Evolutionary conservation across 2,797 vertebrate species (phyloP), one percentile per base, ranked within the genome.

Genomic region (Manis pentadactyla): DNA sequence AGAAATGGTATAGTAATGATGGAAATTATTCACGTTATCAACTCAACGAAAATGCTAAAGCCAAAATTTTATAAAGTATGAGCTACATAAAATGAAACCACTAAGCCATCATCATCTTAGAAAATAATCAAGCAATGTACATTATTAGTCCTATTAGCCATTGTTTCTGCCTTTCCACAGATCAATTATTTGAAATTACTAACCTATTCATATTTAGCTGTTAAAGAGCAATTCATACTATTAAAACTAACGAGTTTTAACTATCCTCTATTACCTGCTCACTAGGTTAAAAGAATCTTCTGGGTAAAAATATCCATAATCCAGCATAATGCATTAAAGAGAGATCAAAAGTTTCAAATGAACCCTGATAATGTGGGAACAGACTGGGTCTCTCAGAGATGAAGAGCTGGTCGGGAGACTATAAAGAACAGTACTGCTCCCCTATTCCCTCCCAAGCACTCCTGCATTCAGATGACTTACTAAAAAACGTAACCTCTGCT

Each of bases 1-100:
- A 75, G 21, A 74, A 91, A 53, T 18, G 27, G 59, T 61, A 90
- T 7, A 79, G 42, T 6, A 90, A 93, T 18, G 8, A 73, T n/a
- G 25, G 15, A 95, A 94, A 68, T 31, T 84, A 73, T 34, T 75
- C 37, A 77, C 53, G 87, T 88, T 90, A 77, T 2, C 34, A 86
- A 83, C 59, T 83, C 53, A 87, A 87, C 14, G 49, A 31, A 95
- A 87, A 90, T 87, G n/a, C n/a, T 77, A 53, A 96, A 81, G 39
- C 27, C 18, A 39, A n/a, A 27, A 81, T 53, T 94, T 91, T 66
- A 91, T 29, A 93, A 0, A 64, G 15, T 34, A 94, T 71, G 64
- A 94, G 94, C 14, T 79, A 81, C 53, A 79, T 46, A 53, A 85
- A 59, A 64, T 81, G 27, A 68, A 64, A 93, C 9, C 2, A 95